phyloP scores from a whole-genome alignment of 2,113 vertebrate species.

The Malurus alboscapulatus region DNA sequence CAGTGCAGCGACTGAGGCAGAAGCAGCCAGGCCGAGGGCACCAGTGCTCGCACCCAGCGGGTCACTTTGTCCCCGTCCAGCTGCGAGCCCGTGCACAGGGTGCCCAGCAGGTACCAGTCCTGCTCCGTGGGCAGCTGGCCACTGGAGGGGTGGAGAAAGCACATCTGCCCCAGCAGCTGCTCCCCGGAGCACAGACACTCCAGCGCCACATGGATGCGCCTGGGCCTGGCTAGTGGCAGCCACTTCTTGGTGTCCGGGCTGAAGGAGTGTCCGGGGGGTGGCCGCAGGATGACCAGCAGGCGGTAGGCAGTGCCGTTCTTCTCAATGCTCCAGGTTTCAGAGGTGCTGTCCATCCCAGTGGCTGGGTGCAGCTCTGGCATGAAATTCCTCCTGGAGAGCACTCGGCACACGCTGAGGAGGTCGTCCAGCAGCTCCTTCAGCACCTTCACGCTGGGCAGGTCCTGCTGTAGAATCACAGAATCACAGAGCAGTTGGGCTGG shows the following conservation, averaged over 20 bases:
- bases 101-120: neutral
- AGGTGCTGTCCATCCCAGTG: too few relatives aligned
- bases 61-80: neutral
- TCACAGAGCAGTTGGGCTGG: too few relatives aligned
- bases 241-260: neutral
- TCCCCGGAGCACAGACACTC: neutral
- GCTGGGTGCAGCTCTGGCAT: too few relatives aligned
- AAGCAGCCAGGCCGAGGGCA: neutral
- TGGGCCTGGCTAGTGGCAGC: too few relatives aligned
- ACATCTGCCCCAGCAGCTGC: neutral
- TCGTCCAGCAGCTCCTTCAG: too few relatives aligned
- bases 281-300: neutral
- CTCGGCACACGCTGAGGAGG: too few relatives aligned
- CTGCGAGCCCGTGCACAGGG: neutral
- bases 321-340: too few relatives aligned
- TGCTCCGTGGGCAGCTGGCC: neutral
- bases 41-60: rapidly evolving
- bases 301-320: too few relatives aligned
- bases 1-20: neutral
- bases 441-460: too few relatives aligned
- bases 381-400: too few relatives aligned
- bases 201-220: neutral
- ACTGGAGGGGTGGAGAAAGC: neutral
- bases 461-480: too few relatives aligned
- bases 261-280: neutral